Conservation (phyloP, 2,888 invertebrate species). For the Melangyna quadrimaculata region DNA sequence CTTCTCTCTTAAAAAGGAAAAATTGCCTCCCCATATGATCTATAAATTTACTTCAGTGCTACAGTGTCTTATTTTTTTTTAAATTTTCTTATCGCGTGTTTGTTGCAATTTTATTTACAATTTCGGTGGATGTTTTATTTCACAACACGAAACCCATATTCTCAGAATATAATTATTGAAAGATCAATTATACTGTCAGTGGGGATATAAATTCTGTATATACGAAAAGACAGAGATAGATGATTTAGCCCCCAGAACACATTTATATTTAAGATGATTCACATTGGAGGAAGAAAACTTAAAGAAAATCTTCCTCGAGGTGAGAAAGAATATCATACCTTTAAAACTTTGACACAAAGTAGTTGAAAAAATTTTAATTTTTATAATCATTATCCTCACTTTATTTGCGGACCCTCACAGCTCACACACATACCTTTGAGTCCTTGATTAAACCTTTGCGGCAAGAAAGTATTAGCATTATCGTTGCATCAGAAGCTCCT, state of each 20-base stretch:
- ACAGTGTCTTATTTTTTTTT: background rate
- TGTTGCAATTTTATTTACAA: slow-evolving; percentile 18
- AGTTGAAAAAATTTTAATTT: slow-evolving; percentile 39
- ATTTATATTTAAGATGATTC: no score
- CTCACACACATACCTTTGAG: background rate
- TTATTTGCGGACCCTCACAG: slow-evolving; percentile 28
- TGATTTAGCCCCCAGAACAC: background rate
- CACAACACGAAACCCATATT: slow-evolving; percentile 16
- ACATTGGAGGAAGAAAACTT: no score
- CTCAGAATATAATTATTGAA: slow-evolving; percentile 40
- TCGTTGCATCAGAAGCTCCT: background rate
- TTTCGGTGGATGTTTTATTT: background rate
- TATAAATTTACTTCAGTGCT: background rate
- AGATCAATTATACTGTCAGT: slow-evolving; percentile 59
- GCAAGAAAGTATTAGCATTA: slow-evolving; percentile 26
- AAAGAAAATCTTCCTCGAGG: slow-evolving; percentile 54
- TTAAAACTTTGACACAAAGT: background rate
- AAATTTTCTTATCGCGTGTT: slow-evolving; percentile 26
- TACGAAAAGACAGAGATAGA: background rate
- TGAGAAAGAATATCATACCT: slow-evolving; percentile 44
- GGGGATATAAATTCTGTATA: background rate
- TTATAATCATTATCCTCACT: slow-evolving; percentile 61
- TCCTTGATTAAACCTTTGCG: background rate
- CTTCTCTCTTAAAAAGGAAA: no score
- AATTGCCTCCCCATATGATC: background rate